A percentile compares a stretch with the other conserved stretches of the same genome.
phyloP scores from a whole-genome alignment of 2,888 invertebrate genomes.

The Scaptomyza caliginosa region DNA sequence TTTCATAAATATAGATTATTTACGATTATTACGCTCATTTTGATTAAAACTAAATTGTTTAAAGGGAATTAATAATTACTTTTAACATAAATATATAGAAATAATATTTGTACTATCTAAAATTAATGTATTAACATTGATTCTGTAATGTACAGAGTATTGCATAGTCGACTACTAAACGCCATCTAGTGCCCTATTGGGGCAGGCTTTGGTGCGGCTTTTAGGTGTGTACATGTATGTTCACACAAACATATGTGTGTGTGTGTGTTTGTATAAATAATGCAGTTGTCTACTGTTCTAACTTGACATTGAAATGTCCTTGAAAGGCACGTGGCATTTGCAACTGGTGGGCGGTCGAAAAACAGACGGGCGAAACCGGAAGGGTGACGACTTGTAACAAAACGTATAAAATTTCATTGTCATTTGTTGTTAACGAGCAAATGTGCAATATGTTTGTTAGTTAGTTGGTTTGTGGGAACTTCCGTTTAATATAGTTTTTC shows the following conservation, averaged over 20 bases:
- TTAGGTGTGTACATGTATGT: slow-evolving; percentile 9
- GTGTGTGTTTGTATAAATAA: background rate
- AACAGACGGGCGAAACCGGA: slow-evolving; percentile 11
- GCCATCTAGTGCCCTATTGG: slow-evolving; percentile 22
- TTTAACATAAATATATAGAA: too few species aligned
- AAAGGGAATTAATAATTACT: too few species aligned
- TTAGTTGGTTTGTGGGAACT: slow-evolving; percentile 52
- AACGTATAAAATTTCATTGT: slow-evolving; percentile 58
- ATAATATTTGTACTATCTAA: too few species aligned
- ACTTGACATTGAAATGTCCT: slow-evolving; percentile 76
- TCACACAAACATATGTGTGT: background rate
- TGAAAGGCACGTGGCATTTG: slow-evolving; percentile 64
- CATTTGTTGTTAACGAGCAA: slow-evolving; percentile 25
- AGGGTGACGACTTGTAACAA: slow-evolving; percentile 15
- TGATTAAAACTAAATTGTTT: too few species aligned
- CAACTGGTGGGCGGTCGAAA: slow-evolving; percentile 37
- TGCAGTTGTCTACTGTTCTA: slow-evolving; percentile 15
- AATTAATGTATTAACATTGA: too few species aligned
- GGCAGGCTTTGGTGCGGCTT: slow-evolving; percentile 52
- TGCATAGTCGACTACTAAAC: background rate
- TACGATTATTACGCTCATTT: too few species aligned
- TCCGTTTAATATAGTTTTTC: slow-evolving; percentile 52
- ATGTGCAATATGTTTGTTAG: slow-evolving; percentile 29
- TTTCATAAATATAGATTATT: background rate
- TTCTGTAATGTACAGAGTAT: slow-evolving; percentile 26